Conservation (phyloP, 2,888 invertebrate species). For the Empis livida region DNA sequence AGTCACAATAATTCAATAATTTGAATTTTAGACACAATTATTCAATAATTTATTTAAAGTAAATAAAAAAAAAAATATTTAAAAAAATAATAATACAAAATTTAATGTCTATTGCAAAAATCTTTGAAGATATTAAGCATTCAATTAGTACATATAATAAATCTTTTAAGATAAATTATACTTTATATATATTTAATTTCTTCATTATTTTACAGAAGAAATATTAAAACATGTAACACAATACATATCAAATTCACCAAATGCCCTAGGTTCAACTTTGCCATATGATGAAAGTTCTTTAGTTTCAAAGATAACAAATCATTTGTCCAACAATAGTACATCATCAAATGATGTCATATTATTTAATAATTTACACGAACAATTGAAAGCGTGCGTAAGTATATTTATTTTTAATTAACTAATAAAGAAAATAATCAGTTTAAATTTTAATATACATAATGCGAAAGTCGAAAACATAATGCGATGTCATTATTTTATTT, state of each 20-base stretch:
- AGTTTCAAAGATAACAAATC: slow-evolving; percentile 21
- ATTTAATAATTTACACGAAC: slow-evolving; percentile 24
- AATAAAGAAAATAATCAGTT: too few relatives aligned
- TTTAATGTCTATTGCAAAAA: slow-evolving; percentile 5
- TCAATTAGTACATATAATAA: slow-evolving; percentile 4
- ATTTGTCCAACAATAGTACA: slow-evolving; percentile 16
- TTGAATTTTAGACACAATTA: background rate
- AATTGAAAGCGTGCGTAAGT: slow-evolving; percentile 24
- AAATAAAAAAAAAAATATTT: background rate
- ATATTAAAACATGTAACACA: slow-evolving; percentile 23
- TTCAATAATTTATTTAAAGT: background rate
- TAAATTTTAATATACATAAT: too few relatives aligned
- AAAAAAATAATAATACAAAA: background rate
- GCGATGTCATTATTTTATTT: too few relatives aligned
- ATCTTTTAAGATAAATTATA: too few relatives aligned
- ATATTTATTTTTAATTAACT: background rate
- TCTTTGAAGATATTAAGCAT: slow-evolving; percentile 6
- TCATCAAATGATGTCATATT: slow-evolving; percentile 16
- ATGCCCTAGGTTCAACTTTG: slow-evolving; percentile 17
- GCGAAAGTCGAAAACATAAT: too few relatives aligned
- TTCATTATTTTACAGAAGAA: slow-evolving; percentile 23
- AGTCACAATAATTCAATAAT: too few relatives aligned
- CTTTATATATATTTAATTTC: too few relatives aligned
- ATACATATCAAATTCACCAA: slow-evolving; percentile 24
- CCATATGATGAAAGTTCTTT: slow-evolving; percentile 24